Percentiles rank a stretch among this genome's conserved stretches.
phyloP scores from a whole-genome alignment of 2,888 invertebrate species.

The Tiphia femorata region DNA sequence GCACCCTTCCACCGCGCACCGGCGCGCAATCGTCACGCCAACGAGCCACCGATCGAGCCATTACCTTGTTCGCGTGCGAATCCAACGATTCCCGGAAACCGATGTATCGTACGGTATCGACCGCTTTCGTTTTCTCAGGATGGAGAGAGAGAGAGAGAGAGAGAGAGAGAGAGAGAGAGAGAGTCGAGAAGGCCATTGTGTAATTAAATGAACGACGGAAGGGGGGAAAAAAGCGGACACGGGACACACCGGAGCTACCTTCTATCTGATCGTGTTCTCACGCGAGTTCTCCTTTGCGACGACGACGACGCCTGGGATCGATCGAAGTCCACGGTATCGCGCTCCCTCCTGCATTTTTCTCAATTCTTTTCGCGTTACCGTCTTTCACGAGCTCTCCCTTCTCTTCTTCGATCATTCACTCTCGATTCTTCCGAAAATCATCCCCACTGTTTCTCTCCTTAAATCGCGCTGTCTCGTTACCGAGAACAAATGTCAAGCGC shows the following conservation, averaged over 20 bases:
- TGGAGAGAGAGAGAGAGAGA: background rate
- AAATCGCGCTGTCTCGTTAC: too few relatives aligned
- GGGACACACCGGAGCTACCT: background rate
- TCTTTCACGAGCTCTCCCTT: too few relatives aligned
- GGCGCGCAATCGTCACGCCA: constrained; percentile 34
- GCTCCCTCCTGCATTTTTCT: too few relatives aligned
- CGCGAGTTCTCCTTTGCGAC: background rate
- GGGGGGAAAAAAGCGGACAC: background rate
- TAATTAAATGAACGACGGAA: constrained; percentile 34
- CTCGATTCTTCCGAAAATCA: too few relatives aligned
- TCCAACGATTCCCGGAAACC: constrained; percentile 38
- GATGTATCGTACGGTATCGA: constrained; percentile 35
- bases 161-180: background rate
- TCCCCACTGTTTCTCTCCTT: too few relatives aligned
- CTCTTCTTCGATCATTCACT: too few relatives aligned
- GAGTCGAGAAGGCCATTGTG: constrained; percentile 2
- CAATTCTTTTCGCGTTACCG: too few relatives aligned
- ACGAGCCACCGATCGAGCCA: too few relatives aligned
- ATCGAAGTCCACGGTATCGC: too few relatives aligned
- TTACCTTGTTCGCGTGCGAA: constrained; percentile 29
- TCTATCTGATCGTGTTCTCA: background rate
- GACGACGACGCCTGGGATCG: too few relatives aligned
- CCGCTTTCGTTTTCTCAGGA: constrained; percentile 19
- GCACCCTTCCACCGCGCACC: background rate
- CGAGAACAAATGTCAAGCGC: too few relatives aligned